Base-by-base conservation (phyloP, 2,113 vertebrate genomes). In the Forbesichthys agassizii region DNA sequence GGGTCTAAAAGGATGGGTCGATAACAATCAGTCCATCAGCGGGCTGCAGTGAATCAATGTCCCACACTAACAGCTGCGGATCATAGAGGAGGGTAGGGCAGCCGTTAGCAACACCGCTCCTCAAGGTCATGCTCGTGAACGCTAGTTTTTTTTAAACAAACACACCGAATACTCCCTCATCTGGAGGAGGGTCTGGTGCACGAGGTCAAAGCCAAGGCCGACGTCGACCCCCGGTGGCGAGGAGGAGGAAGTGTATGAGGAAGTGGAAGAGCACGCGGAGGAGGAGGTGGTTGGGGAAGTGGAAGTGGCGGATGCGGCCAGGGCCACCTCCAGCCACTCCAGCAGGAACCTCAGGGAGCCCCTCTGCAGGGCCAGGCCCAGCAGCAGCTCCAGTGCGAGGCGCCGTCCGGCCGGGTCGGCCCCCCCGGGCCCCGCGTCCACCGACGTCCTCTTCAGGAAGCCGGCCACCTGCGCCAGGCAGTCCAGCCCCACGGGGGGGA, bases 401-500 rank as follows among this genome's bases (percentile, higher is more conserved):
- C 97, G 92, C 0, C 97, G 93, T 20, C 97, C 98, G 67, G 98
- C 87, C 27, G 92, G 95, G 54, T 99, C 98, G 0, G 96, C 98
- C 33, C 97, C 98, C 0, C 90, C 92, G 0, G 79, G 73, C 20
- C 87, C 88, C 0, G 87, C 84, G 69, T 85, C 93, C 61, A 91
- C 92, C 0, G 92, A 92, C 0, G 93, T 94, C 80, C 87, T 92
- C 89, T 98, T 99, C 48, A 99, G 94, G 81, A 99, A 99, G 0
- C 92, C 88, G 11, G 96, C 99, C 71, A 99, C 96, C 93, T 99
- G 98, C 36, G 95, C 94, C 82, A 99, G 93, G 89, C 98, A 99
- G 90, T 99, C 97, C 86, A 99, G 89, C 4, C 98, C 98, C 98
- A 99, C 98, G 0, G 96, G 93, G 0, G 98, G 96, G 87, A 98